Percentiles rank a stretch among this genome's conserved stretches.
phyloP scores from a whole-genome alignment of 2,113 vertebrate species.

The Semicossyphus pulcher region DNA sequence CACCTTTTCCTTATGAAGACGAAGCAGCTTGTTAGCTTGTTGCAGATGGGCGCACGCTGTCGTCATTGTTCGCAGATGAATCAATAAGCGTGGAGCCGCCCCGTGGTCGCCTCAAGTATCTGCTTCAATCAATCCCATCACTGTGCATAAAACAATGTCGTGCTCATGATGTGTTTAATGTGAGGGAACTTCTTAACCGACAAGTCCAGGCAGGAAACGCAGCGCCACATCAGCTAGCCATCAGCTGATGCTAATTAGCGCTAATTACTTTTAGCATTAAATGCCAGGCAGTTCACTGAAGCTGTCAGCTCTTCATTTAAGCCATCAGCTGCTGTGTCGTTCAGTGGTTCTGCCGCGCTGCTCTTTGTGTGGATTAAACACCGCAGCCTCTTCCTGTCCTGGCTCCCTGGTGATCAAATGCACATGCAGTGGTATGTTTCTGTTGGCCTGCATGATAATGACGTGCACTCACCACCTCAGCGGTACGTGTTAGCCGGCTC shows the following conservation, averaged over 20 bases:
- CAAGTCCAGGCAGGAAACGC: slow-evolving; percentile 14
- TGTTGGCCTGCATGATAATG: background rate
- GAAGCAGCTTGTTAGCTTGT: slow-evolving; percentile 20
- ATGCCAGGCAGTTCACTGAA: slow-evolving; percentile 42
- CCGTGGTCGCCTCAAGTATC: slow-evolving; percentile 10
- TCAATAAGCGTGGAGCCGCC: slow-evolving; percentile 20
- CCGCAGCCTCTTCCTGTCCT: background rate
- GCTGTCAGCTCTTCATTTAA: slow-evolving; percentile 59
- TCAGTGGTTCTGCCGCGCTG: slow-evolving; percentile 26
- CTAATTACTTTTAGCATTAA: slow-evolving; percentile 57
- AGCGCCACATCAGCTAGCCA: slow-evolving; percentile 33
- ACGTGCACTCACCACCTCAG: slow-evolving; percentile 2
- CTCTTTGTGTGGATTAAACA: slow-evolving; percentile 18
- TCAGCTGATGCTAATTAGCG: slow-evolving; percentile 46
- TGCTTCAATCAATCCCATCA: slow-evolving; percentile 8
- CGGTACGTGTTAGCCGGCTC: background rate
- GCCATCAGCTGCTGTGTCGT: slow-evolving; percentile 29
- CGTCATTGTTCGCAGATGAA: slow-evolving; percentile 11
- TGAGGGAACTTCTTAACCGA: slow-evolving; percentile 12
- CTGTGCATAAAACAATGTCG: background rate
- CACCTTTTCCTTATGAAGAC: slow-evolving; percentile 37
- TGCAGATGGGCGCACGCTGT: background rate
- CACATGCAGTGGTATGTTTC: slow-evolving; percentile 12
- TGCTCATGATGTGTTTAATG: background rate
- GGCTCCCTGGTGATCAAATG: slow-evolving; percentile 28